Evolutionary conservation across 35 echinoderm and acorn worm genomes (phyloP).

Genomic region (Nesometra sesokonis): DNA sequence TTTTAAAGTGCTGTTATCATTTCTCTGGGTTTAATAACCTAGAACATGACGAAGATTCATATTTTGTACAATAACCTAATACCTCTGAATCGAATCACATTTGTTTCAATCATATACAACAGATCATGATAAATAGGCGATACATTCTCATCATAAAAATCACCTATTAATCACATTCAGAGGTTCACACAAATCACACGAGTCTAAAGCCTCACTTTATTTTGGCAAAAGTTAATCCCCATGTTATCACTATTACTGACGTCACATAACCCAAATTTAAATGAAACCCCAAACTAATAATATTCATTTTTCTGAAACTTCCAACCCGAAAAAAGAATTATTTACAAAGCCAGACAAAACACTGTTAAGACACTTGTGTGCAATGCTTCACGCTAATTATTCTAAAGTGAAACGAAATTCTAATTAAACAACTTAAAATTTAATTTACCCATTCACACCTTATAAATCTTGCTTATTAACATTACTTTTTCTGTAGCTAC

Average conservation of each 20-base stretch:
- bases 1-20: neutral
- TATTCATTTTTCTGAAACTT: neutral
- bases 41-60: no score
- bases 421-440: neutral
- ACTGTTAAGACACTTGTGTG: neutral
- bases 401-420: neutral
- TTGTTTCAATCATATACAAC: neutral
- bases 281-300: neutral
- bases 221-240: neutral
- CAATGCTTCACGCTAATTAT: neutral
- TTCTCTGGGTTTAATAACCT: no score
- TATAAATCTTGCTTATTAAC: neutral
- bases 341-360: neutral
- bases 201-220: neutral
- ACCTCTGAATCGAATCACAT: neutral
- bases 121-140: neutral
- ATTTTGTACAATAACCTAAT: no score
- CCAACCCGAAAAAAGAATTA: neutral
- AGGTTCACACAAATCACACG: neutral
- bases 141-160: neutral
- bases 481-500: neutral
- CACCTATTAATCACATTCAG: neutral
- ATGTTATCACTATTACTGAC: neutral
- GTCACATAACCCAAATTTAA: neutral
- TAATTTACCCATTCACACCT: neutral